Base-by-base conservation (phyloP, 2,113 vertebrate species). In the Callipepla californica region DNA sequence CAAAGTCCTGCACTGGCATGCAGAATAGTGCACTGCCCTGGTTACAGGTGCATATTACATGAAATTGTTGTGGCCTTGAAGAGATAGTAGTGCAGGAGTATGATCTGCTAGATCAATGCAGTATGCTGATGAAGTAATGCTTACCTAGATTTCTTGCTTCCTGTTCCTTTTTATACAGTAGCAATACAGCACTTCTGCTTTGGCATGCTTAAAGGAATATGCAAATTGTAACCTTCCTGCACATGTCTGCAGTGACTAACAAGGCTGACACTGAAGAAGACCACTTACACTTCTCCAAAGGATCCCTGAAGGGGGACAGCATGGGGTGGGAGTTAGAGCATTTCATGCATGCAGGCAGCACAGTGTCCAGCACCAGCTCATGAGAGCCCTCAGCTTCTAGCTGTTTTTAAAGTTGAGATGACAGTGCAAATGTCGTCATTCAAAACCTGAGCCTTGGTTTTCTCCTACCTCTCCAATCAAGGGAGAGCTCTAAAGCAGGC, bases 381-480 rank as follows among this genome's bases (percentile, higher is more conserved):
- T 2, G 3, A 26, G 26, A 87, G 11, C 13, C n/a, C 26, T 7
- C 65, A 74, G 9, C 25, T 69, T 73, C 14, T 76, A 87, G 21
- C 28, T 61, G 22, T 5, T 14, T 30, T 42, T 10, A 12, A 18
- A 4, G 36, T 25, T 8, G 72, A 51, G 23, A 15, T 11, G 15
- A 45, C 1, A n/a, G 26, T 10, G 34, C 5, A 30, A 1, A 0
- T 13, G 21, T 0, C 28, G 7, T 6, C 3, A 48, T 20, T 32
- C 32, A 30, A 73, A 72, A 40, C 2, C 18, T 6, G 1, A 2
- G 26, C 25, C n/a, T 73, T 44, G 42, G 12, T 20, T 57, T 53
- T 53, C 9, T 1, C 8, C 3, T 17, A 9, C 0, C 9, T 57
- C 19, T 3, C 21, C 57, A 68, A 25, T n/a, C 10, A 73, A 66